These are phyloP conservation scores for Cirrhinus mrigala DNA, from an alignment of 2,797 vertebrate species.

Conservation along the genomic window DNA sequence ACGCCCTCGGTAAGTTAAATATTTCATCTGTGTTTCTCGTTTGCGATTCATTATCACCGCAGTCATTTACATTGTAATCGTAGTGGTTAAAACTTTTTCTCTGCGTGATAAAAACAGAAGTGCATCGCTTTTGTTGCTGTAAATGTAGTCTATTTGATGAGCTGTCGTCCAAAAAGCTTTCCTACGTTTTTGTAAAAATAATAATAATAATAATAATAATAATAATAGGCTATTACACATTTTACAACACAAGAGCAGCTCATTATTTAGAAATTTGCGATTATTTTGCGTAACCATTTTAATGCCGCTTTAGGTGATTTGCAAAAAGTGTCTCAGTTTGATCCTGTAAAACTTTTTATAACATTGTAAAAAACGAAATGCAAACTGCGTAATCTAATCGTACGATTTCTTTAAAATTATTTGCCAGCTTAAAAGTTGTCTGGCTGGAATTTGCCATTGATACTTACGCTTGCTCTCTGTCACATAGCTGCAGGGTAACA, in stretches of 20 bases:
- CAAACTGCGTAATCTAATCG: not conserved
- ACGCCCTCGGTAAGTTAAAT: slow-evolving; percentile 84
- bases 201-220: too few species aligned
- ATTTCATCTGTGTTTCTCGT: not conserved
- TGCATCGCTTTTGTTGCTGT: not conserved
- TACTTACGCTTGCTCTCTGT: slow-evolving; percentile 20
- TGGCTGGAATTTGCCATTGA: not conserved
- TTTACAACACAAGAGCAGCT: not conserved
- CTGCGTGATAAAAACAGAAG: not conserved
- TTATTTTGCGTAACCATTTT: not conserved
- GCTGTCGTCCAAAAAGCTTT: not conserved
- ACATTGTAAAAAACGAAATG: not conserved
- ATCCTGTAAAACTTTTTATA: not conserved
- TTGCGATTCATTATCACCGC: slow-evolving; percentile 9
- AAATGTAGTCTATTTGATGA: not conserved
- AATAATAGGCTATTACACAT: not conserved
- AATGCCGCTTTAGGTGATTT: not conserved
- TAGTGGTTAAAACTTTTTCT: slow-evolving; percentile 11
- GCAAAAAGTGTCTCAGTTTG: not conserved
- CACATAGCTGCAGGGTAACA: slow-evolving; percentile 86
- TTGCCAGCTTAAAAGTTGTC: not conserved
- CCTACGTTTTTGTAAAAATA: too few species aligned
- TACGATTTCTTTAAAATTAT: not conserved
- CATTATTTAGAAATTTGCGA: not conserved
- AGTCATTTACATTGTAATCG: slow-evolving; percentile 15